Evolutionary conservation across 2,888 invertebrate species (phyloP), one percentile per base, ranked within the genome.

Genomic region (Stenodema calcarata): DNA sequence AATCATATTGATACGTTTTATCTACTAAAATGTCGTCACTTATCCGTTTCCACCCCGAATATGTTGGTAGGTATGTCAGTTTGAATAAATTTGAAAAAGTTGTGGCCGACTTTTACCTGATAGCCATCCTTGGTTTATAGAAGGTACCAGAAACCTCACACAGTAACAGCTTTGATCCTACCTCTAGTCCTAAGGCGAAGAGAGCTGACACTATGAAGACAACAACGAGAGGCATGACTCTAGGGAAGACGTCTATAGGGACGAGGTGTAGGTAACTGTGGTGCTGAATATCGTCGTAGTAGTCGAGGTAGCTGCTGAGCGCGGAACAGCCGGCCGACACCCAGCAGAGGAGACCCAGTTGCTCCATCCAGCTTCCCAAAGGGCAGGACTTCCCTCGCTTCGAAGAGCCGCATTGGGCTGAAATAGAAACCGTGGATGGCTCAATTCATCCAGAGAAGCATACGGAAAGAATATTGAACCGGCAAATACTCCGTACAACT

Each of bases 191-290:
- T 16, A 84, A 28, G 7, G 84, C 84, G 30, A 84, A 84, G 16
- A 84, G 75, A 16, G 47, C 44, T 1, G 42, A 44, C 6, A 84
- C 42, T 23, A 84, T 35, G 12, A 84, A 27, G 42, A 84, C 44
- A 16, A 84, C 50, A 14, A 84, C 47, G 44, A 84, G 73, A 12
- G 84, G 84, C 84, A 84, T 84, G 47, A 84, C 73, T 27, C 50
- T n/a, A 0, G 84, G 84, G 23, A 84, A 70, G 23, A 84, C 84
- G 84, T 75, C 75, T 18, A 75, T 47, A 0, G 84, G 84, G 16
- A 84, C 84, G n/a, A 84, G 62, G 44, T 84, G 84, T 1, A 84
- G 44, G 42, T 84, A 84, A 27, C 84, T 75, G 44, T 75, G 84
- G 54, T 84, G 84, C 41, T 84, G 70, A 14, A 84, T 47, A 9